These are phyloP conservation scores for Palaemon carinicauda DNA, from an alignment of 1,140 invertebrate genomes.

Conservation along the genomic window DNA sequence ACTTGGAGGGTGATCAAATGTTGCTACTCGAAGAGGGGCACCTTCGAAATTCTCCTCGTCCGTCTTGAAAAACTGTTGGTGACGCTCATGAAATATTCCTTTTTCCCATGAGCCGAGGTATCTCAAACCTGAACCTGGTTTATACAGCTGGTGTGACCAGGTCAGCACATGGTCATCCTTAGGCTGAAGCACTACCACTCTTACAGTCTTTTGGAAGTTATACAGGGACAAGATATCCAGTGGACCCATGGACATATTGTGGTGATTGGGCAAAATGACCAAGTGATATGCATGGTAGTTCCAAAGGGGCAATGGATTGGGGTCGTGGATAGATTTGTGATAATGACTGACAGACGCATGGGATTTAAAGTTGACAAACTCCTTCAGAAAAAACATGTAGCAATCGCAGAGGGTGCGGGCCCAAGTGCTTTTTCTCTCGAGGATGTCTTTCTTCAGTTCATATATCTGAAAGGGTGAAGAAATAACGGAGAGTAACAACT, in stretches of 20 bases:
- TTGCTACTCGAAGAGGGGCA: conserved; percentile 30
- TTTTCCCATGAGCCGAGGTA: background rate
- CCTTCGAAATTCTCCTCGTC: conserved; percentile 30
- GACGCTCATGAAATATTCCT: background rate
- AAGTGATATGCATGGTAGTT: conserved; percentile 46
- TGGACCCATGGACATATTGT: background rate
- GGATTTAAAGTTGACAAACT: background rate
- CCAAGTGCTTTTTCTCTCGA: conserved; percentile 12
- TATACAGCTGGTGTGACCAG: conserved; percentile 31
- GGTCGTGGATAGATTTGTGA: background rate
- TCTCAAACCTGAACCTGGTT: background rate
- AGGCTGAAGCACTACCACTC: conserved; percentile 21
- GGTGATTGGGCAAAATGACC: conserved; percentile 5
- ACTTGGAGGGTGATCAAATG: conserved; percentile 54
- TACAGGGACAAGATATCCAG: conserved; percentile 5
- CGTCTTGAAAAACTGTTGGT: background rate
- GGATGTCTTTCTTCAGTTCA: background rate
- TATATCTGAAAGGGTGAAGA: background rate
- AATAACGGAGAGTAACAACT: background rate
- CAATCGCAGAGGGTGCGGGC: conserved; percentile 12
- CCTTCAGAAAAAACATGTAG: conserved; percentile 21
- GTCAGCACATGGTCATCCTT: background rate
- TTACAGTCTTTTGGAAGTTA: conserved; percentile 37
- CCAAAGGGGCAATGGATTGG: conserved; percentile 24
- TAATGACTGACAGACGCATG: conserved; percentile 23